Evolutionary conservation across 2,797 vertebrate genomes (phyloP).

Genomic region (Denticeps clupeoides): DNA sequence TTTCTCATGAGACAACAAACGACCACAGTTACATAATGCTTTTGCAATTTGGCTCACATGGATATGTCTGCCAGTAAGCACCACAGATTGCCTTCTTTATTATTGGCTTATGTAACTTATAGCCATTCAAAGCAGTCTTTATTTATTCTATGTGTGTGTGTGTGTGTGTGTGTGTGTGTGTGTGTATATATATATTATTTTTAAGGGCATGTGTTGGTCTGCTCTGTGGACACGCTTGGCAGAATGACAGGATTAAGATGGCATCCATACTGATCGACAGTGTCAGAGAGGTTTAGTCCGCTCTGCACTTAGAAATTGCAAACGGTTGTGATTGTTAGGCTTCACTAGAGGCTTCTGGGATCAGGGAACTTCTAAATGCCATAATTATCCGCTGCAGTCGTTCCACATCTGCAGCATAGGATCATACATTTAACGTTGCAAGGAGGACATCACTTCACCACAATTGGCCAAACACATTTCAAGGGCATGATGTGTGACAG

Average conservation of each 20-base stretch:
- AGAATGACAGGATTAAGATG: conserved; percentile 21
- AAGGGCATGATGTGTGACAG: neutral
- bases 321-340: conserved; percentile 40
- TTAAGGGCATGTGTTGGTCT: neutral
- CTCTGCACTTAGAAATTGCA: conserved; percentile 29
- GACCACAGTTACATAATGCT: conserved; percentile 10
- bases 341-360: conserved; percentile 33
- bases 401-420: conserved; percentile 1
- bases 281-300: conserved; percentile 26
- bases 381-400: conserved; percentile 12
- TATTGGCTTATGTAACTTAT: no score
- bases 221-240: conserved; percentile 10
- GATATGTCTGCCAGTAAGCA: conserved; percentile 5
- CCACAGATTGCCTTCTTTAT: conserved; percentile 19
- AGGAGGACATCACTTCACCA: neutral
- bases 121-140: conserved; percentile 25
- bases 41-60: conserved; percentile 9
- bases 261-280: conserved; percentile 36
- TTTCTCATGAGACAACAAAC: conserved; percentile 13
- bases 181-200: neutral
- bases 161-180: neutral
- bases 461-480: neutral
- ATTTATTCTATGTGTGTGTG: neutral
- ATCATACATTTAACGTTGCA: neutral
- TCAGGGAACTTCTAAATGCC: conserved; percentile 5